Percentiles rank a stretch among this genome's conserved stretches.
These are phyloP conservation scores for Pithys albifrons DNA, from an alignment of 2,113 vertebrate species.

Conservation along the genomic window DNA sequence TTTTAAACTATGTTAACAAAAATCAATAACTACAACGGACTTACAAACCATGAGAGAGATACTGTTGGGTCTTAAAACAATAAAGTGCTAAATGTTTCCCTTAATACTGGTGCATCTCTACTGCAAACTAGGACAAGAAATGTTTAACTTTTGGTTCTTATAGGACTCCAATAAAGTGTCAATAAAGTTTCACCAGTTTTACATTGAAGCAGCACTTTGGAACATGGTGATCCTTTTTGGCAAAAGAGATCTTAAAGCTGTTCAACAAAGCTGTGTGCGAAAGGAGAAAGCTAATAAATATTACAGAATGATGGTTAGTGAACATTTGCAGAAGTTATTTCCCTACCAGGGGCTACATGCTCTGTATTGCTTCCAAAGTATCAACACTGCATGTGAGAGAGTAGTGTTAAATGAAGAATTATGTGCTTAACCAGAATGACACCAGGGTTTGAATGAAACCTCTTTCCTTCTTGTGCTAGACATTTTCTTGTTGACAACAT, in stretches of 20 bases:
- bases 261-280: conserved; percentile 10
- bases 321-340: not conserved
- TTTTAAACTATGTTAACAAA: not conserved
- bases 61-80: not conserved
- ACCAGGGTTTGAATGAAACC: not conserved
- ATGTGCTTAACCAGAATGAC: not conserved
- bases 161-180: not conserved
- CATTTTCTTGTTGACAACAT: not conserved
- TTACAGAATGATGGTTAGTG: not conserved
- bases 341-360: not conserved
- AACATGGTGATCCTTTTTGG: conserved; percentile 46
- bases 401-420: not conserved
- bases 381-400: not conserved
- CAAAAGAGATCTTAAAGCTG: conserved; percentile 61
- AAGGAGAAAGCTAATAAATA: conserved; percentile 26
- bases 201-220: conserved; percentile 44
- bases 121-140: not conserved
- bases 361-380: not conserved
- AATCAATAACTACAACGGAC: not conserved
- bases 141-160: not conserved
- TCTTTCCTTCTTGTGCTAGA: not conserved
- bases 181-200: conserved; percentile 7
- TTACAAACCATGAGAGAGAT: not conserved
- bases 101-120: not conserved
- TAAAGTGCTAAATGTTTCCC: conserved; percentile 36